Evolutionary conservation across 2,797 vertebrate species (phyloP).

Genomic region (Lagorchestes hirsutus): DNA sequence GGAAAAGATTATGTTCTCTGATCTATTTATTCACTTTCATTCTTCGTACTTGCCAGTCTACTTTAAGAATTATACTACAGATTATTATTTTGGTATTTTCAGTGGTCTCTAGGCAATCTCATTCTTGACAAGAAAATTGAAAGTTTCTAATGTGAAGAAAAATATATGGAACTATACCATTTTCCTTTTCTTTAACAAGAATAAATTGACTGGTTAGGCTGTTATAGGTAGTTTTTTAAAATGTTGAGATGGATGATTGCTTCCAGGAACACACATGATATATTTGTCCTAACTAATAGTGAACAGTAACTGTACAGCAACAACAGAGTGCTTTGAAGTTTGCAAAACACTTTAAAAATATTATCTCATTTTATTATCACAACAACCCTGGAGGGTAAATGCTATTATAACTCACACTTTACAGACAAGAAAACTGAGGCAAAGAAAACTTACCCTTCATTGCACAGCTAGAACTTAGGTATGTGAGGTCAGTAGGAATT

Average conservation of each 20-base stretch:
- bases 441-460: not conserved
- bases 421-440: not conserved
- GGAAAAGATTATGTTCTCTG: not conserved
- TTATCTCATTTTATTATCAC: not conserved
- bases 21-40: not conserved
- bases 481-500: not conserved
- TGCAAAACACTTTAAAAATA: not conserved
- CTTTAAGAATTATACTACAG: not conserved
- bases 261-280: not conserved
- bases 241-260: not conserved
- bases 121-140: constrained; percentile 2
- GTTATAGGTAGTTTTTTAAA: not conserved
- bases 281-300: not conserved
- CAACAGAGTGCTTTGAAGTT: not conserved
- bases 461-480: not conserved
- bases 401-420: not conserved
- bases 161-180: not conserved
- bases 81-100: not conserved
- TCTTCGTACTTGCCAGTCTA: not conserved
- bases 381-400: not conserved
- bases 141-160: constrained; percentile 2
- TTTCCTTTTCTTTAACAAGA: not conserved
- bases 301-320: not conserved
- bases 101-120: not conserved
- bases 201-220: not conserved